Percentiles rank a stretch among this genome's conserved stretches.
phyloP scores from a whole-genome alignment of 53 echinoderm and acorn worm genomes.

The Astropecten irregularis region DNA sequence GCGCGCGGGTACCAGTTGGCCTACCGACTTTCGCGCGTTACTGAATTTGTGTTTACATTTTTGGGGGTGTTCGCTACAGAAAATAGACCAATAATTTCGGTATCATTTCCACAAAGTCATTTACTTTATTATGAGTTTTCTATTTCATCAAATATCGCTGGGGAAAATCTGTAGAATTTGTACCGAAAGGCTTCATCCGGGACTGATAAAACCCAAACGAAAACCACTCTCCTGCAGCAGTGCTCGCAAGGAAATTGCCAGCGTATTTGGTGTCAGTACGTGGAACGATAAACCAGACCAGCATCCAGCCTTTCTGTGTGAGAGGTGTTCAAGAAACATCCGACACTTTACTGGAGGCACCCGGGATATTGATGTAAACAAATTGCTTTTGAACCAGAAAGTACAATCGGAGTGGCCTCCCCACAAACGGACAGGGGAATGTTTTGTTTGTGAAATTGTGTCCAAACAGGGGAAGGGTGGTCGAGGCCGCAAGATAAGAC shows the following conservation, averaged over 20 bases:
- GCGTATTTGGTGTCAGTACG: slow-evolving; percentile 1
- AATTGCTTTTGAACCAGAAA: not conserved
- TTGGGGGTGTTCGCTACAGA: not conserved
- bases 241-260: not conserved
- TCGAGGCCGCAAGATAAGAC: not conserved
- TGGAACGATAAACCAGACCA: slow-evolving; percentile 25
- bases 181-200: not conserved
- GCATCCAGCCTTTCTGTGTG: not conserved
- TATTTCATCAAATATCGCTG: not conserved
- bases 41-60: not conserved
- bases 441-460: not conserved
- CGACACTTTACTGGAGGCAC: not conserved
- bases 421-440: not conserved
- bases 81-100: not conserved
- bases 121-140: not conserved
- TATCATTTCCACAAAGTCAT: not conserved
- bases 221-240: not conserved
- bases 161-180: not conserved
- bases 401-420: not conserved
- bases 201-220: not conserved
- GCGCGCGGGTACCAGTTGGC: not conserved
- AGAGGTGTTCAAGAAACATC: slow-evolving; percentile 12
- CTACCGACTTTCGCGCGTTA: not conserved
- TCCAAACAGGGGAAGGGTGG: not conserved
- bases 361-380: not conserved